Evolutionary conservation across 2,113 vertebrate species (phyloP), one percentile per base, ranked within the genome.

Genomic region (Toxotes jaculatrix): DNA sequence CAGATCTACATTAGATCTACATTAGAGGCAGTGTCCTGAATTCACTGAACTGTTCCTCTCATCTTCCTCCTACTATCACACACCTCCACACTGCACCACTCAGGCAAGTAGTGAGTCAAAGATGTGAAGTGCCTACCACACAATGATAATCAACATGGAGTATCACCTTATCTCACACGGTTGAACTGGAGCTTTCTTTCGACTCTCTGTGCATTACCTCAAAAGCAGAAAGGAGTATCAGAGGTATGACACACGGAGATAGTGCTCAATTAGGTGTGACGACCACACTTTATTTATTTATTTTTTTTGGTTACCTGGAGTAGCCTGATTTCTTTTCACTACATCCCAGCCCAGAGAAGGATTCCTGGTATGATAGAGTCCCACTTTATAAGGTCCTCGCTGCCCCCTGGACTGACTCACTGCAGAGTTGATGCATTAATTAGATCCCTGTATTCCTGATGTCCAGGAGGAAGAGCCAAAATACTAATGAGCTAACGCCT

Each of bases 401-500:
- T 59, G 67, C 63, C 78, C 79, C 34, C 76, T 74, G 79, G 84
- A 90, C 83, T 47, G 14, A 61, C 62, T 85, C 49, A 65, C 67
- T 62, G 70, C 82, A 83, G 74, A 88, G 78, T 69, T 57, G 81
- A 88, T 83, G 76, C 91, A 92, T 90, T 85, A 84, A 93, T 91
- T 89, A 91, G 77, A 83, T 78, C 80, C 74, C 81, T 66, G 72
- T 23, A 59, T 85, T 90, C 74, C 51, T 69, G 68, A 65, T 79
- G 76, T 88, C 79, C 84, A 88, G 77, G 87, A 82, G 65, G 71
- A 90, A 85, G 59, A 80, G 66, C 66, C 81, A 64, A 82, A 87
- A 89, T 87, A 81, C 88, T 90, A 91, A 94, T 93, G 76, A 92
- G 87, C 31, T 67, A 32, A 69, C 14, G 51, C 68, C 69, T 89